Evolutionary conservation across 1,140 invertebrate genomes (phyloP).

Genomic region (Drosophila simulans): DNA sequence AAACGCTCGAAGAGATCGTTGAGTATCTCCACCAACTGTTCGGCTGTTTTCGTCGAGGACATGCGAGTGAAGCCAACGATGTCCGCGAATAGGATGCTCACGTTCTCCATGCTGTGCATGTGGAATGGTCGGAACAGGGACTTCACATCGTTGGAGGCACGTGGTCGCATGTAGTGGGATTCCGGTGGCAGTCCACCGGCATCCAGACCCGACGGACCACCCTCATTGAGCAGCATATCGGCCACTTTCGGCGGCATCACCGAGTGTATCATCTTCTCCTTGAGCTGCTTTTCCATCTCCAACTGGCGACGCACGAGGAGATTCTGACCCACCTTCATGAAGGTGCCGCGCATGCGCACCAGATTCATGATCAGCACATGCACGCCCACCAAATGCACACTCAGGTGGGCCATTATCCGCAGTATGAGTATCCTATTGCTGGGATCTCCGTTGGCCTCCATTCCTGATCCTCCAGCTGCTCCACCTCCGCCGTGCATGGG

Average conservation of each 20-base stretch:
- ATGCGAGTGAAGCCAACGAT: conserved; percentile 99
- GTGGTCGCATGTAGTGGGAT: conserved; percentile 83
- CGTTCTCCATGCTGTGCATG: conserved; percentile 97
- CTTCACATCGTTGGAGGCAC: conserved; percentile 89
- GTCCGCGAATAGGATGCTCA: conserved; percentile 99
- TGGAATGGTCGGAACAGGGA: conserved; percentile 94
- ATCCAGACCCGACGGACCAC: conserved; percentile 85
- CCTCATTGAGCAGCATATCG: conserved; percentile 92
- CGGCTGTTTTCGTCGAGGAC: conserved; percentile 97
- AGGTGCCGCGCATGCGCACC: conserved; percentile 96
- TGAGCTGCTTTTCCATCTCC: conserved; percentile 96
- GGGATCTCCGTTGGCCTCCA: conserved; percentile 83
- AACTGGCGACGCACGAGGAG: conserved; percentile 93
- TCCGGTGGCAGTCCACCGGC: conserved; percentile 66
- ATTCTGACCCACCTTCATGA: conserved; percentile 98
- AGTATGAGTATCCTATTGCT: conserved; percentile 88
- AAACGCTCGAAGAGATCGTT: conserved; percentile 99
- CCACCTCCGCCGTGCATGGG: conserved; percentile 3
- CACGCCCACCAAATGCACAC: conserved; percentile 95
- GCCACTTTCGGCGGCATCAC: conserved; percentile 98
- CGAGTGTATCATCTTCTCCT: conserved; percentile 98
- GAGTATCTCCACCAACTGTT: conserved; percentile 94
- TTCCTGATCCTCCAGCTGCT: neutral
- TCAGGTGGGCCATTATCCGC: conserved; percentile 93
- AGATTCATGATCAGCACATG: conserved; percentile 97